Base-by-base conservation (phyloP, 2,888 invertebrate species). In the Standfussiana lucernea region DNA sequence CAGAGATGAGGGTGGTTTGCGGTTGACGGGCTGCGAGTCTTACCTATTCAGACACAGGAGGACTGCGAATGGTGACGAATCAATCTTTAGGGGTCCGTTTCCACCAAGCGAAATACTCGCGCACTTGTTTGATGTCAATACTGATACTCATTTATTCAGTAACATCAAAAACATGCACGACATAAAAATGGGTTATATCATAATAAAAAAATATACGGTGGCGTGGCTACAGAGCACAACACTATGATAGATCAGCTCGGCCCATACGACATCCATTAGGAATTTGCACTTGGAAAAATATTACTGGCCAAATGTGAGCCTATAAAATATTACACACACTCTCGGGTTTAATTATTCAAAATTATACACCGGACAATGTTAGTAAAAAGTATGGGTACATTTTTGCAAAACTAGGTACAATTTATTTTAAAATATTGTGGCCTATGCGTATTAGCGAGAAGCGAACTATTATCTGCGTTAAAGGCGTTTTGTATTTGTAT, bases 371-470 rank as follows among this genome's bases (percentile, higher is more conserved):
- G 24, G 11, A 35, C 18, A 71, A 18, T 71, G 1, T 18, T 59
- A 24, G 5, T 21, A 40, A n/a, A 13, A n/a, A 35, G 24, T 45
- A 37, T 47, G 28, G 28, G 47, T 68, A 37, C 21, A 32, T 74
- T 59, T 72, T 37, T 37, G 37, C 35, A 72, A 28, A 59, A 72
- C 28, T 28, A 45, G 45, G 24, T 28, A 28, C 24, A 59, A 72
- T 28, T 56, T 53, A 45, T n/a, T 71, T 21, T n/a, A 6, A 24
- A 71, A 18, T 18, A n/a, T 50, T n/a, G 3, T 24, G 1, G 50
- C 37, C 40, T 28, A 15, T 21, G 32, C 18, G 32, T n/a, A 18
- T 15, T 24, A 10, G 18, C 28, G 24, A 74, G 28, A 8, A n/a
- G 24, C 24, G 24, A 72, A 50, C 24, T 75, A n/a, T 24, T 74